Base-by-base conservation (phyloP, 2,888 invertebrate genomes). In the Synergus umbraculus region DNA sequence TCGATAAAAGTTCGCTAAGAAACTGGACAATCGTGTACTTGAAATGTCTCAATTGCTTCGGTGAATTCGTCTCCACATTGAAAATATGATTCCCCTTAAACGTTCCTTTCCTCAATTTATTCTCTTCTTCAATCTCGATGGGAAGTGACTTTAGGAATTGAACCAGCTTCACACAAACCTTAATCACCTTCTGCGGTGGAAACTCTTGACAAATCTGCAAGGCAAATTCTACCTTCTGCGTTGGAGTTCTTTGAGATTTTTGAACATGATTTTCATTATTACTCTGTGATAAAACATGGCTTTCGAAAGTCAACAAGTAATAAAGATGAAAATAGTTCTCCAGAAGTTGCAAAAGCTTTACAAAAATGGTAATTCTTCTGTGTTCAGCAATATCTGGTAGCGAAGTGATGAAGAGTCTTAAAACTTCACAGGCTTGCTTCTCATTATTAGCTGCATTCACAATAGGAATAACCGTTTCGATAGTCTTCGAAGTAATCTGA, bases 381-480 rank as follows among this genome's bases (percentile, higher is more conserved):
- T 99, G 99, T 87, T 97, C 97, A 0, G 99, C 99, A 18, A 99
- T 97, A 92, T 99, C 97, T 0, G 97, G 93, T 66, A 98, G 94
- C 0, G 97, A 97, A 88, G 97, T 97, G 0, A 98, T 97, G 91
- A 99, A 99, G 67, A 98, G 97, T 67, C 97, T 94, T 29, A 98
- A 93, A 18, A 98, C 95, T 1, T 95, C 95, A 54, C 95, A 94
- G 0, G 95, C 94, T 9, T 91, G 89, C 7, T 92, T 93, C 63
- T 91, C 89, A 78, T 93, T 90, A 41, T 90, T 84, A 0, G 92
- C 87, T 9, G 87, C 83, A 37, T 93, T 90, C 54, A 99, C 93
- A 80, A 97, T 96, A 0, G 99, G 98, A 82, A 99, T 95, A 46
- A 99, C 94, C 0, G 97, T 97, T 87, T 98, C 97, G 22, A 99